phyloP scores from a whole-genome alignment of 2,888 invertebrate species.

The Pollenia labialis region DNA sequence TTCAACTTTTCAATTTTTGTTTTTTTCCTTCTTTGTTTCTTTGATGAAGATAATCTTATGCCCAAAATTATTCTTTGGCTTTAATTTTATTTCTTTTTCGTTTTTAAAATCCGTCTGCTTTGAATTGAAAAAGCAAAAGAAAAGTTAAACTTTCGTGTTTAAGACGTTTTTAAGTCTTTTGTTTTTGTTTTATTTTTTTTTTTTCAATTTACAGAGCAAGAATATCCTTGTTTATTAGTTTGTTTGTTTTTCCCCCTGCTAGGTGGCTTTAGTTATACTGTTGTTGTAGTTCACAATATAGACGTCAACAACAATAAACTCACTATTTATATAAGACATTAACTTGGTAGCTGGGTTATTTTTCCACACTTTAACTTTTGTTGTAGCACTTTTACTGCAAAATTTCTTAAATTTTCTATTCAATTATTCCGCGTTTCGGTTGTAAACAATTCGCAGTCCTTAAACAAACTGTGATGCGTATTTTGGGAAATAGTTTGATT shows the following conservation, averaged over 20 bases:
- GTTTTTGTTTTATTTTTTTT: background rate
- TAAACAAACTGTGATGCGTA: conserved; percentile 69
- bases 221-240: conserved; percentile 18
- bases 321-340: conserved; percentile 27
- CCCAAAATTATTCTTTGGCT: conserved; percentile 14
- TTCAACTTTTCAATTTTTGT: background rate
- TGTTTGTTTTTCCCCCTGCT: conserved; percentile 11
- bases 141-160: conserved; percentile 8
- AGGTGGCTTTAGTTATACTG: conserved; percentile 29
- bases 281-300: conserved; percentile 6
- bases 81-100: background rate
- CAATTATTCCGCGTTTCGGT: conserved; percentile 61
- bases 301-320: conserved; percentile 4
- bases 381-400: conserved; percentile 42
- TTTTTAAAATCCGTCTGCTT: conserved; percentile 13
- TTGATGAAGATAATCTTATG: conserved; percentile 32
- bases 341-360: background rate
- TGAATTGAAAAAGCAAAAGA: conserved; percentile 5
- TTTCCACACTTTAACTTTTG: conserved; percentile 28
- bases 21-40: background rate
- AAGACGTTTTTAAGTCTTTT: background rate
- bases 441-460: conserved; percentile 61
- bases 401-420: background rate
- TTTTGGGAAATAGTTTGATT: conserved; percentile 51
- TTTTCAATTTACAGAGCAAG: background rate